These are phyloP conservation scores for Sebastolobus alascanus DNA, from an alignment of 2,797 vertebrate genomes.

Conservation along the genomic window DNA sequence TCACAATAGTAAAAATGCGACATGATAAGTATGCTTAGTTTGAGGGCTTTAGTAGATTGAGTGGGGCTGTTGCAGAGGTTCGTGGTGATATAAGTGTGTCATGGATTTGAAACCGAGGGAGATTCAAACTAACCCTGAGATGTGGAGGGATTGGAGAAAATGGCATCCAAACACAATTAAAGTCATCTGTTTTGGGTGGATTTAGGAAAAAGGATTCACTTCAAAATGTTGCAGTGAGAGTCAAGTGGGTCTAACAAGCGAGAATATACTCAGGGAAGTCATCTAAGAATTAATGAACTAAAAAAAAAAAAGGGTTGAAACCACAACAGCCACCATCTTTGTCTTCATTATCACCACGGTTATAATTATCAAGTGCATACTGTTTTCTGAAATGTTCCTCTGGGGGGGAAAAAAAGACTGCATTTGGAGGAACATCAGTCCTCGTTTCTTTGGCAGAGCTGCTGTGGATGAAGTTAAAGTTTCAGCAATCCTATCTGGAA, in stretches of 20 bases:
- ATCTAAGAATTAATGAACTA: not conserved
- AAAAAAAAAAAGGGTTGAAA: not conserved
- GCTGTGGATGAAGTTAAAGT: constrained; percentile 73
- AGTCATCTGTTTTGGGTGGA: constrained; percentile 38
- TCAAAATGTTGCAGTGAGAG: constrained; percentile 36
- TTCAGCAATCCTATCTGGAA: constrained; percentile 77
- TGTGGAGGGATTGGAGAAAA: constrained; percentile 58
- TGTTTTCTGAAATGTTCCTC: constrained; percentile 50
- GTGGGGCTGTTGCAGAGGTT: constrained; percentile 39
- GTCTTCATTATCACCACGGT: constrained; percentile 48
- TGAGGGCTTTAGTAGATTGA: constrained; percentile 48
- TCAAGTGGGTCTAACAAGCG: constrained; percentile 39
- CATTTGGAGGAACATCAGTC: constrained; percentile 58
- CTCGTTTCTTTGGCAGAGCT: constrained; percentile 77
- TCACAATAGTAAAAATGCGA: constrained; percentile 59
- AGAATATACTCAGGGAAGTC: constrained; percentile 1
- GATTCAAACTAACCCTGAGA: constrained; percentile 78
- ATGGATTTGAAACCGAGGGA: constrained; percentile 41
- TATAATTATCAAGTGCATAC: constrained; percentile 62
- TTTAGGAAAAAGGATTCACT: constrained; percentile 43
- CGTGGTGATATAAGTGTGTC: constrained; percentile 35
- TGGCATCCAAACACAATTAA: constrained; percentile 69
- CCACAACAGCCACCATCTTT: constrained; percentile 46
- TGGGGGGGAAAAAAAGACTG: constrained; percentile 14
- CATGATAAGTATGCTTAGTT: constrained; percentile 45